Evolutionary conservation across 2,888 invertebrate species (phyloP), one percentile per base, ranked within the genome.

Genomic region (Drosophila helvetica): DNA sequence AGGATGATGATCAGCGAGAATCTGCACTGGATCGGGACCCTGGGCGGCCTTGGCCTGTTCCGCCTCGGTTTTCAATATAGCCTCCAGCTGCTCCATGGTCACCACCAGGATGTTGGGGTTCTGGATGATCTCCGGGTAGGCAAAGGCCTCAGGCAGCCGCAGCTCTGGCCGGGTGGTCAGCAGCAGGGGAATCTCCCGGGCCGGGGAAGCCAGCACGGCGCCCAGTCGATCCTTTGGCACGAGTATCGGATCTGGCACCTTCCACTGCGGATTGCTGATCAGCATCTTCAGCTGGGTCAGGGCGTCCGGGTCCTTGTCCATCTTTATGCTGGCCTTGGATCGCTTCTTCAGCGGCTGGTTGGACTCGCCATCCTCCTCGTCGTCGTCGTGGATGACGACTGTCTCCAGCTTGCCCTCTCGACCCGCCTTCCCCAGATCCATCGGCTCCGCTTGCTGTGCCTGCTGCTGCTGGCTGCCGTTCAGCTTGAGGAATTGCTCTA

Each of bases 71-170:
- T 93, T 93, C 63, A 95, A 90, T 63, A 95, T 94, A 2, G 93
- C 93, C 91, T 95, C 95, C 59, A 96, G 92, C 91, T 96, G 96
- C 10, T 95, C 93, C 87, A 96, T 91, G 6, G 96, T 96, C 85
- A 97, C 95, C 19, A 96, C 96, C 55, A 96, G 91, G 77, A 96
- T 94, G 89, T 96, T 95, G 0, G 96, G 96, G 92, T 96, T 96
- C 88, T 95, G 94, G 47, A 96, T 92, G 10, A 96, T 93, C 77
- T 95, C 94, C 1, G 96, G 96, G 88, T 94, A 95, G 3, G 95
- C 94, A 74, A 96, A 93, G 0, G 95, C 96, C 89, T 96, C 95
- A 0, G 96, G 95, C 77, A 96, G 89, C 77, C 96, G 93, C 43
- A 96, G 91, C 90, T 96, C 96, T 0, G 96, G 96, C 69, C 96